These are phyloP conservation scores for Tipula lateralis DNA, from an alignment of 2,888 invertebrate genomes.

Conservation along the genomic window DNA sequence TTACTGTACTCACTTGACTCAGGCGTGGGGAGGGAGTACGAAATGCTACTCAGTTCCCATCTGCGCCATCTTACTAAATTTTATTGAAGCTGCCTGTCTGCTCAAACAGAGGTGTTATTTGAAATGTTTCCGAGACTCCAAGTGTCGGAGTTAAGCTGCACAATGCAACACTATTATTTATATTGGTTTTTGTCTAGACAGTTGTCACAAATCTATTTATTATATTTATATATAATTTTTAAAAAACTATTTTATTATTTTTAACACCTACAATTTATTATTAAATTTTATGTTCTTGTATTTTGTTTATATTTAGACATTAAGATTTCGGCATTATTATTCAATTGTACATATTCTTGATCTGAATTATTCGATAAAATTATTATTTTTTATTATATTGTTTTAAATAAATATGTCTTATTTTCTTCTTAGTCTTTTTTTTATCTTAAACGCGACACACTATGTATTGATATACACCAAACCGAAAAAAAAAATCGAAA, in stretches of 20 bases:
- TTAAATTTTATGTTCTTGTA: background rate
- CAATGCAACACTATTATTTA: too few species aligned
- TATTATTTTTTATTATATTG: conserved; percentile 5
- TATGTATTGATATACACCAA: background rate
- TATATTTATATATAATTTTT: background rate
- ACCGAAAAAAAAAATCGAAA: background rate
- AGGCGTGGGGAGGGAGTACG: too few species aligned
- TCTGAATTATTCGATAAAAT: background rate
- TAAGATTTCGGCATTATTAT: background rate
- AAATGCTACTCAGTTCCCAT: too few species aligned
- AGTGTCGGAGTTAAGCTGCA: too few species aligned
- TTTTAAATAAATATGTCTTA: background rate
- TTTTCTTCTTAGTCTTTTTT: background rate
- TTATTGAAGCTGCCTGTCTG: too few species aligned
- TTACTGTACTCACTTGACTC: too few species aligned
- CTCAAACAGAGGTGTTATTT: too few species aligned
- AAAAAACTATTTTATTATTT: background rate
- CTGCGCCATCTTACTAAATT: too few species aligned
- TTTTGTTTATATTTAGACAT: background rate
- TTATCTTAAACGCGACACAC: background rate
- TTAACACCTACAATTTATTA: background rate
- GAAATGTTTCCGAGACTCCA: too few species aligned
- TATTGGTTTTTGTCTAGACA: background rate
- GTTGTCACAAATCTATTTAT: background rate
- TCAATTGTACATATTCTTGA: too few species aligned